phyloP scores from a whole-genome alignment of 2,113 vertebrate genomes.

The Centropus bengalensis region DNA sequence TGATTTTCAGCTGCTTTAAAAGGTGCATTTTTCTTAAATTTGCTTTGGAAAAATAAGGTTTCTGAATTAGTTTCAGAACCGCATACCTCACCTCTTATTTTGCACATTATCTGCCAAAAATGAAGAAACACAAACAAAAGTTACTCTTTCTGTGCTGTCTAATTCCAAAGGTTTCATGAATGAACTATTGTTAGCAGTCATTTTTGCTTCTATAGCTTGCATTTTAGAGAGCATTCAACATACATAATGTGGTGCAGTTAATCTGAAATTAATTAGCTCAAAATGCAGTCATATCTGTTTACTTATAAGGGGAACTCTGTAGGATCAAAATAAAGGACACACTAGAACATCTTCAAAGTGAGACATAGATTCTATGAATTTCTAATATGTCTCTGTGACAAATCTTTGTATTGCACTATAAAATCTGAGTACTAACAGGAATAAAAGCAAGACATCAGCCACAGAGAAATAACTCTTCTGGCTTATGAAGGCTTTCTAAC shows the following conservation, averaged over 20 bases:
- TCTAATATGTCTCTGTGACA: not conserved
- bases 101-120: not conserved
- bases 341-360: not conserved
- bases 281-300: not conserved
- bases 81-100: not conserved
- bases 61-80: not conserved
- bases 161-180: not conserved
- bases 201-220: not conserved
- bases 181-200: not conserved
- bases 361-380: not conserved
- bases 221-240: not conserved
- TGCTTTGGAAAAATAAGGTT: not conserved
- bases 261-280: not conserved
- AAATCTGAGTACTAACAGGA: not conserved
- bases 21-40: not conserved
- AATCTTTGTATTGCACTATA: not conserved
- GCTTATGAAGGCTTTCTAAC: constrained; percentile 26
- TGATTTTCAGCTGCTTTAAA: not conserved
- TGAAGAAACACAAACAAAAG: not conserved
- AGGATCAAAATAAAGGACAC: not conserved
- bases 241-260: not conserved
- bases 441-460: not conserved
- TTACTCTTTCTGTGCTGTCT: not conserved
- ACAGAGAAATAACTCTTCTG: not conserved
- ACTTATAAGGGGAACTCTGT: not conserved